Evolutionary conservation across 2,888 invertebrate genomes (phyloP).

Genomic region (Megamerina dolium): DNA sequence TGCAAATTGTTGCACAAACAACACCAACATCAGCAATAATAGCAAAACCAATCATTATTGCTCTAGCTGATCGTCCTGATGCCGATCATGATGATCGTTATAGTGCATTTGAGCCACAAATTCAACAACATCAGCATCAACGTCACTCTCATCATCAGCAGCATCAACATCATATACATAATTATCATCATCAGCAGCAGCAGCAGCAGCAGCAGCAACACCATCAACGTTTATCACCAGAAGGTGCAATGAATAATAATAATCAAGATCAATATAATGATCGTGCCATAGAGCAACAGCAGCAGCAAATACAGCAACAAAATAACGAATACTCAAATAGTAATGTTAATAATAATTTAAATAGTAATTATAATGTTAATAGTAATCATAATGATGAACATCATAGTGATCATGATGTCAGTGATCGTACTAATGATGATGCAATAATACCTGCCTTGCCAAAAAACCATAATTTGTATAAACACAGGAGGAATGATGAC

Average conservation of each 20-base stretch:
- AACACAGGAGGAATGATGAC: constrained; percentile 1
- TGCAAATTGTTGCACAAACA: constrained; percentile 34
- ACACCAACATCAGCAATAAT: constrained; percentile 9
- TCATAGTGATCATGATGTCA: too few relatives aligned
- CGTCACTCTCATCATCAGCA: constrained; percentile 16
- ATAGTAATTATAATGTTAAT: constrained; percentile 20
- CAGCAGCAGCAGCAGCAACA: constrained; percentile 5
- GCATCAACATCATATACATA: constrained; percentile 18
- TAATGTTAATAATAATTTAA: constrained; percentile 37
- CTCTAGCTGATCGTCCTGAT: not conserved
- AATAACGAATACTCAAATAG: constrained; percentile 47
- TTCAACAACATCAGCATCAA: constrained; percentile 14
- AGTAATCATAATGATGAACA: constrained; percentile 21
- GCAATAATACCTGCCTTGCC: constrained; percentile 50
- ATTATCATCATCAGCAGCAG: constrained; percentile 12
- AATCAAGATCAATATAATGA: too few relatives aligned
- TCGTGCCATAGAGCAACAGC: constrained; percentile 6
- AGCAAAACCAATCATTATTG: not conserved
- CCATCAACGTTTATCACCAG: constrained; percentile 4
- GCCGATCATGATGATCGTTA: not conserved
- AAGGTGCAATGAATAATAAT: constrained; percentile 14
- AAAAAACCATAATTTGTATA: constrained; percentile 35
- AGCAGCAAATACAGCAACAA: constrained; percentile 27
- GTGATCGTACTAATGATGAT: constrained; percentile 28
- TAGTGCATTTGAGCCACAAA: not conserved